These are phyloP conservation scores for Alviniconcha marisindica DNA, from an alignment of 1,140 invertebrate species.

Conservation along the genomic window DNA sequence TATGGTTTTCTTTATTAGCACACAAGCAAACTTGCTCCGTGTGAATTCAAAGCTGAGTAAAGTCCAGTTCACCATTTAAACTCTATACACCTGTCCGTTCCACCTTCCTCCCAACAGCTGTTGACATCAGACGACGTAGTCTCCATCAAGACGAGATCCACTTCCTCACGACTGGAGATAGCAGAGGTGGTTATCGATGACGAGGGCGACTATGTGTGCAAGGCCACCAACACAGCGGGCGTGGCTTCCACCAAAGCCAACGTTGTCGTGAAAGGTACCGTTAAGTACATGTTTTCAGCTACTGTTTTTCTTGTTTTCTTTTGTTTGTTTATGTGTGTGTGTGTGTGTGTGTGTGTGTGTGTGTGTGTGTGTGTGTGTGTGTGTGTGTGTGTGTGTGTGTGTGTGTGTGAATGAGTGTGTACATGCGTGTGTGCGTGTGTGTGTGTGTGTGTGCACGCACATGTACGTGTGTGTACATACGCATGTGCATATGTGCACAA, in stretches of 20 bases:
- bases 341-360: neutral
- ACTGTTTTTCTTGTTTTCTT: too few species aligned
- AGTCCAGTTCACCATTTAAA: too few species aligned
- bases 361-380: neutral
- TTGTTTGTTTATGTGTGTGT: neutral
- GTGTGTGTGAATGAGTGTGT: neutral
- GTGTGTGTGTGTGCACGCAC: too few species aligned
- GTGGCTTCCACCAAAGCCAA: constrained; percentile 78
- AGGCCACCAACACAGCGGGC: constrained; percentile 92
- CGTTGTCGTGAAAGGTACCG: constrained; percentile 69
- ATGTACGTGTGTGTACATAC: too few species aligned
- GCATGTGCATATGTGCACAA: too few species aligned
- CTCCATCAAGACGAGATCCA: constrained; percentile 52
- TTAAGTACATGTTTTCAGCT: too few species aligned
- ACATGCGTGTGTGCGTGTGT: neutral
- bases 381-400: constrained; percentile 1
- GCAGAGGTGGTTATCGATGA: constrained; percentile 95
- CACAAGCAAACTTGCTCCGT: too few species aligned
- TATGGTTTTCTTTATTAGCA: too few species aligned
- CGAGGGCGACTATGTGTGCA: constrained; percentile 94
- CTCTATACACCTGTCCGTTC: too few species aligned
- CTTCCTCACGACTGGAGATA: constrained; percentile 84
- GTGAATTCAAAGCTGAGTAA: too few species aligned
- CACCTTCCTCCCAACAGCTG: constrained; percentile 40
- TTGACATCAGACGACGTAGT: constrained; percentile 58